phyloP scores from a whole-genome alignment of 1,140 invertebrate genomes.

The Drosophila mauritiana region DNA sequence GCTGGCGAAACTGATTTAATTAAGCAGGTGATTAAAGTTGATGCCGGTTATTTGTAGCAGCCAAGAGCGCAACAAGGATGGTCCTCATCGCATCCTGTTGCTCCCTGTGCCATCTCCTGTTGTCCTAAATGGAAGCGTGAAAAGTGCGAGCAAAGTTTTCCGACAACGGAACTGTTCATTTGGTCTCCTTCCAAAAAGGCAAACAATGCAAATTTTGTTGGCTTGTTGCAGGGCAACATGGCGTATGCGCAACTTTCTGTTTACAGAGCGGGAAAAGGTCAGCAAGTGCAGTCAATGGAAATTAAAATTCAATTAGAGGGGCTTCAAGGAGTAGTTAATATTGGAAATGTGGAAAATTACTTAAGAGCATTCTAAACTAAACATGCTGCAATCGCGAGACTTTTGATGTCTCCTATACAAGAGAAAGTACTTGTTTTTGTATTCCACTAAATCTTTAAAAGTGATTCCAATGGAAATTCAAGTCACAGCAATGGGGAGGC shows the following conservation, averaged over 20 bases:
- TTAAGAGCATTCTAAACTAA: too few species aligned
- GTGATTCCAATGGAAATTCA: background rate
- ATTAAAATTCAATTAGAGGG: conserved; percentile 79
- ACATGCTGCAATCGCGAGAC: too few species aligned
- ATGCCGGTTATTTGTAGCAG: conserved; percentile 79
- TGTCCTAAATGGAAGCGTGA: conserved; percentile 37
- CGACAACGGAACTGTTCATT: conserved; percentile 39
- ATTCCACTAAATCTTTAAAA: too few species aligned
- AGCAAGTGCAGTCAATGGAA: conserved; percentile 66
- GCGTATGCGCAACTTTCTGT: conserved; percentile 64
- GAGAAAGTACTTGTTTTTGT: too few species aligned
- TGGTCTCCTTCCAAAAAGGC: conserved; percentile 17
- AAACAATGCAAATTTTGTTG: conserved; percentile 60
- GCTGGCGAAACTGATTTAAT: conserved; percentile 78
- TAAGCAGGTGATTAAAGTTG: conserved; percentile 84
- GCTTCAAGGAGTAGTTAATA: background rate
- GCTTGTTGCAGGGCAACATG: conserved; percentile 33
- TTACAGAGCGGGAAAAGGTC: conserved; percentile 51
- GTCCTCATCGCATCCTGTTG: conserved; percentile 33
- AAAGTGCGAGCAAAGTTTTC: conserved; percentile 66
- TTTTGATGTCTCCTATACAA: too few species aligned
- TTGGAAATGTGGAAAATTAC: background rate
- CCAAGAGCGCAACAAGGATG: conserved; percentile 60
- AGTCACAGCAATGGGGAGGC: too few species aligned
- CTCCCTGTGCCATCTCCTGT: conserved; percentile 4